These are phyloP conservation scores for Thumatha senex DNA, from an alignment of 2,888 invertebrate genomes.

Conservation along the genomic window DNA sequence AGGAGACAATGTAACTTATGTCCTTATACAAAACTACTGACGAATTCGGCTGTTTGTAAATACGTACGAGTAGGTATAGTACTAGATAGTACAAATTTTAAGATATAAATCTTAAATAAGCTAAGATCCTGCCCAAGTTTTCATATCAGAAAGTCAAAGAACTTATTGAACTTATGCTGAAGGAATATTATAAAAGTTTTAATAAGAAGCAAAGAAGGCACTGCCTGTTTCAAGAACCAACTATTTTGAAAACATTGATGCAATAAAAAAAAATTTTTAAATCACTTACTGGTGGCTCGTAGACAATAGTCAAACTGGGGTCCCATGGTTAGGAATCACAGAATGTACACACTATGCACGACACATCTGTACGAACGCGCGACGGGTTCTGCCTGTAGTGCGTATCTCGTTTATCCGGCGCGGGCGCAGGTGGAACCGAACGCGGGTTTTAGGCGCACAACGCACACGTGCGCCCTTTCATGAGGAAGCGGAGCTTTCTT, in stretches of 20 bases:
- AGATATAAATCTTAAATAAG: slow-evolving; percentile 18
- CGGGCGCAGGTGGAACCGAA: slow-evolving; percentile 66
- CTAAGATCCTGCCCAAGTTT: slow-evolving; percentile 11
- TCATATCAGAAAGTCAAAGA: slow-evolving; percentile 26
- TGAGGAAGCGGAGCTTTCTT: slow-evolving; percentile 60
- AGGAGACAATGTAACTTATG: slow-evolving; percentile 34
- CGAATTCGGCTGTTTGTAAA: slow-evolving; percentile 29
- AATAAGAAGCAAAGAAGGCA: slow-evolving; percentile 13
- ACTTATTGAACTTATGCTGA: slow-evolving; percentile 29
- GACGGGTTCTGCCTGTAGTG: slow-evolving; percentile 59
- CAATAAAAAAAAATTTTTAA: slow-evolving; percentile 21
- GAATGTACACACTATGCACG: slow-evolving; percentile 61
- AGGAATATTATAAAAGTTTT: slow-evolving; percentile 45
- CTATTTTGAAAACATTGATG: slow-evolving; percentile 27
- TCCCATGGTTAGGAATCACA: slow-evolving; percentile 62
- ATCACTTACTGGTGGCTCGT: slow-evolving; percentile 75
- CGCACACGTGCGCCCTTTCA: slow-evolving; percentile 75
- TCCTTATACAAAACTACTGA: slow-evolving; percentile 18
- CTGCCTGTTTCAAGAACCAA: slow-evolving; percentile 21
- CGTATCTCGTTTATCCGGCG: slow-evolving; percentile 46
- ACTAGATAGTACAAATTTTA: background rate
- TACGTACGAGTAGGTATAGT: slow-evolving; percentile 13
- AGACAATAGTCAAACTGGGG: slow-evolving; percentile 79
- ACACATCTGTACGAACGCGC: slow-evolving; percentile 76
- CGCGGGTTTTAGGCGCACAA: slow-evolving; percentile 51